Percentiles rank a stretch among this genome's conserved stretches.
Conservation (phyloP, 2,113 vertebrate genomes). For the Oplegnathus fasciatus region DNA sequence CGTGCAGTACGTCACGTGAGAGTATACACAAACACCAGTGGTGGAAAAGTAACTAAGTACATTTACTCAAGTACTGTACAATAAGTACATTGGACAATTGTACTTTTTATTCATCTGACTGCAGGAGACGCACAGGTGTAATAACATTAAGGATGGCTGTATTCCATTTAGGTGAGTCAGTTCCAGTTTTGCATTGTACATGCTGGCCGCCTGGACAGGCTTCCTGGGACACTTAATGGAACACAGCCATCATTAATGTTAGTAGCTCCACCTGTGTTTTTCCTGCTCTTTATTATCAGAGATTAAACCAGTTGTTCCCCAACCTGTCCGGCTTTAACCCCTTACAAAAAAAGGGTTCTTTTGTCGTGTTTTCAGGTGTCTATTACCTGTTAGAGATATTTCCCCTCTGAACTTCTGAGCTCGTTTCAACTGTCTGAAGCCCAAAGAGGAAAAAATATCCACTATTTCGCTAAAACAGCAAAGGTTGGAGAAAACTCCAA, state of each 20-base stretch:
- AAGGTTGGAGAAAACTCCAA: no score
- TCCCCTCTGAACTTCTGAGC: neutral
- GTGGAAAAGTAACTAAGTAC: no score
- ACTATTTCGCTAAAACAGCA: no score
- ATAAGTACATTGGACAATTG: no score
- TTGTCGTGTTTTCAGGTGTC: neutral
- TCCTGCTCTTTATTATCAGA: neutral
- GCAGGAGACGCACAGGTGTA: neutral
- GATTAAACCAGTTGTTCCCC: neutral
- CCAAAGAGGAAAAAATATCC: no score
- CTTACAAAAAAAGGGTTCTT: no score
- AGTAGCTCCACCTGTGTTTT: neutral
- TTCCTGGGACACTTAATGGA: neutral
- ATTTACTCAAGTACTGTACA: neutral
- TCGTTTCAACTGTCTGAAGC: no score
- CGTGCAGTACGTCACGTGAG: no score
- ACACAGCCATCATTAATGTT: neutral
- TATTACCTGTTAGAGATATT: neutral
- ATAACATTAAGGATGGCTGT: neutral
- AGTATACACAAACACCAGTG: no score
- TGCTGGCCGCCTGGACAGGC: neutral
- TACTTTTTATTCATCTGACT: neutral
- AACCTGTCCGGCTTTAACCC: no score
- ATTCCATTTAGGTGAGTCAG: neutral
- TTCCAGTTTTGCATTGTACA: neutral